A percentile compares a stretch with the other conserved stretches of the same genome.
Conservation (phyloP, 35 echinoderm and acorn worm genomes). For the Heliocidaris erythrogramma region DNA sequence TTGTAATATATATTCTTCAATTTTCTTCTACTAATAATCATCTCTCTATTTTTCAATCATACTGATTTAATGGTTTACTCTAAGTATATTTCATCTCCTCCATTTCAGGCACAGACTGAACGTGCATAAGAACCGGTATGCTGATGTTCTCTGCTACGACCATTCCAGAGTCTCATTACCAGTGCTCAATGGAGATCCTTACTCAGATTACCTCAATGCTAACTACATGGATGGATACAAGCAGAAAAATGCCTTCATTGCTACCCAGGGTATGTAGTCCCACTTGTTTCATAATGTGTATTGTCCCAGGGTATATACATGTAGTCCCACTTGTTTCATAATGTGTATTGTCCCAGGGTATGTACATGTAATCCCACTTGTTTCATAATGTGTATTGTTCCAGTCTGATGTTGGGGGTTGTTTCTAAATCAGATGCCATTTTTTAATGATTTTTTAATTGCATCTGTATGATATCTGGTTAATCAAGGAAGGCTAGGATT, state of each 20-base stretch:
- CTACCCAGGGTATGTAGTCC: constrained; percentile 84
- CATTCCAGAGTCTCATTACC: constrained; percentile 79
- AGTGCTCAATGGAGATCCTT: constrained; percentile 79
- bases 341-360: background rate
- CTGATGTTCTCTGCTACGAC: constrained; percentile 97
- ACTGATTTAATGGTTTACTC: background rate
- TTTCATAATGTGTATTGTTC: background rate
- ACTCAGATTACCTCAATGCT: constrained; percentile 97
- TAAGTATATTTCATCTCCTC: background rate
- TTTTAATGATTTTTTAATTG: too few relatives aligned
- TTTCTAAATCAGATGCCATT: too few relatives aligned
- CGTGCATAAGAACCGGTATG: constrained; percentile 93
- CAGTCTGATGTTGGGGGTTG: too few relatives aligned
- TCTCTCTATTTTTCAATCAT: too few relatives aligned
- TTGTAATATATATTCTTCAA: too few relatives aligned
- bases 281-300: background rate
- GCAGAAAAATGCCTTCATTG: constrained; percentile 99
- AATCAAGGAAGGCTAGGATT: too few relatives aligned
- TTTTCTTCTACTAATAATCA: too few relatives aligned
- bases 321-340: background rate
- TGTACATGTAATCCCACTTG: background rate
- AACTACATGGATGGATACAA: constrained; percentile 98
- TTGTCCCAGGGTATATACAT: background rate
- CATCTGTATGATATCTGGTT: too few relatives aligned
- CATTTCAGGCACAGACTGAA: constrained; percentile 79